Base-by-base conservation (phyloP, 1,140 invertebrate genomes). In the Lineus longissimus region DNA sequence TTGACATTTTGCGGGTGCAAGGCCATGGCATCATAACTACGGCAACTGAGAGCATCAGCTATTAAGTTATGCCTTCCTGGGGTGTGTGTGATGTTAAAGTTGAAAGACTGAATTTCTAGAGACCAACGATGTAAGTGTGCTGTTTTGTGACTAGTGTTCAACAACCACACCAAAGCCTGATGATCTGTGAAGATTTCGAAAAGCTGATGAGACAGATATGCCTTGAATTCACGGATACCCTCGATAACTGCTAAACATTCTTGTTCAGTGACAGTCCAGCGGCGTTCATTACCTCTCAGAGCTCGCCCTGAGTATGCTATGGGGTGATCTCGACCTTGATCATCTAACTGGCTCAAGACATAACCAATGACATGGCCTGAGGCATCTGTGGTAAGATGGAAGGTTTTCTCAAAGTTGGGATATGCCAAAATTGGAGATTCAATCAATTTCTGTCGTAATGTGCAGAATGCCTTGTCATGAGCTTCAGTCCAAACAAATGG, bases 381-480 rank as follows among this genome's bases (percentile, higher is more conserved):
- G 9, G 11, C 54, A 13, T 11, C 11, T 55, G 23, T 23, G 9
- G 29, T 19, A 30, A 67, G 29, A 30, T 30, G 55, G 54, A 67
- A 63, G 17, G 22, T 13, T 55, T 60, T 62, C 23, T 47, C 27
- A 2, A 31, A 19, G 11, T 67, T 27, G 0, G 66, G n/a, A n/a
- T n/a, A n/a, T n/a, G 54, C 59, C 22, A 64, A 54, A 51, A 65
- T 56, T 27, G 66, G 63, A 9, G 66, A 7, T 57, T 22, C 57
- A n/a, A 45, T 60, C 0, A 66, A 30, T 15, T 47, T 54, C 1
- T 45, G 11, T 60, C 67, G 64, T 4, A 66, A 31, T 33, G 33
- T 15, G 17, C 60, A 45, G 19, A 72, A 72, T 19, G 70, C 61
- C 22, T 45, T 0, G 40, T 70, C 43, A 68, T 66, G 70, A n/a